Evolutionary conservation across 2,113 vertebrate genomes (phyloP).

Genomic region (Pseudolaguvia tuberculata): DNA sequence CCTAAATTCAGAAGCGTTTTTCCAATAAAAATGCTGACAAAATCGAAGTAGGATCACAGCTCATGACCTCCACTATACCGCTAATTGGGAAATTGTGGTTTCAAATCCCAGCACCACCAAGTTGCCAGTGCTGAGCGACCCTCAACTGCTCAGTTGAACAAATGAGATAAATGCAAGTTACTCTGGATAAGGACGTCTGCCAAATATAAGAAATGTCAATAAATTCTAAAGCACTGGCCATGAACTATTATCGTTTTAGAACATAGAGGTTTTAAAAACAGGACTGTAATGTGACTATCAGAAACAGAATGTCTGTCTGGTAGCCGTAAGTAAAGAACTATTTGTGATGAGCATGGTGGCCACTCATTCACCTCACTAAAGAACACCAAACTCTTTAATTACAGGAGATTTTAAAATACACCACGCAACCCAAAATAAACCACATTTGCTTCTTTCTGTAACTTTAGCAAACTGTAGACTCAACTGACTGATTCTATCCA

Average conservation of each 20-base stretch:
- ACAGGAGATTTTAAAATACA: background rate
- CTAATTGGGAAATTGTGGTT: no score
- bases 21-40: no score
- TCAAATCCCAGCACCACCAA: no score
- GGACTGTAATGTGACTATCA: no score
- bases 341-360: background rate
- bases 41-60: no score
- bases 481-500: background rate
- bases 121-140: no score
- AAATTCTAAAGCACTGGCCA: background rate
- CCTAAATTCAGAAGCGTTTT: no score
- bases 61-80: no score
- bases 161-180: no score
- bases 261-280: no score
- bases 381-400: slow-evolving; percentile 3
- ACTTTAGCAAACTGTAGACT: slow-evolving; percentile 10
- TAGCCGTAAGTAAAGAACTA: background rate
- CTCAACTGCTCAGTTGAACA: no score
- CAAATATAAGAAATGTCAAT: background rate
- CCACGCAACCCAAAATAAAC: slow-evolving; percentile 1
- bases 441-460: slow-evolving; percentile 18
- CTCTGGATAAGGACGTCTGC: no score
- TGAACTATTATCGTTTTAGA: background rate
- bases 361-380: slow-evolving; percentile 9
- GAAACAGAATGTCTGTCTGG: background rate